Percentiles rank a stretch among this genome's conserved stretches.
phyloP scores from a whole-genome alignment of 2,797 vertebrate species.

The Molothrus aeneus region DNA sequence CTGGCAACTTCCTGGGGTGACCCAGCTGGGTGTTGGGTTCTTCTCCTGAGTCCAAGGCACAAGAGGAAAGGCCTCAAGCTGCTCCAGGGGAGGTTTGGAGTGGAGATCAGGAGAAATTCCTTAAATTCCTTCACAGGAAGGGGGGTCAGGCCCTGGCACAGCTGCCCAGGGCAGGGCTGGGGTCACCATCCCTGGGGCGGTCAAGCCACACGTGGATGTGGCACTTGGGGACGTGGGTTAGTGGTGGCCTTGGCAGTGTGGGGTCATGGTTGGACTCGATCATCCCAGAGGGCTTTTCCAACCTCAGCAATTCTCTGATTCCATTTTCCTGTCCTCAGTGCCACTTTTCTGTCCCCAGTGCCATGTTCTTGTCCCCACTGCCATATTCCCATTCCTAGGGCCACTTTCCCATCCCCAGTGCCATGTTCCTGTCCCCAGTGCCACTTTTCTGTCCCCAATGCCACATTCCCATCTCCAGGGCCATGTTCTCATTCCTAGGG shows the following conservation, averaged over 20 bases:
- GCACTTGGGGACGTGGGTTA: fast-evolving
- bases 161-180: background rate
- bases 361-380: too few species aligned
- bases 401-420: too few species aligned
- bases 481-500: too few species aligned
- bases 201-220: background rate
- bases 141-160: background rate
- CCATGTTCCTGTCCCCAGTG: too few species aligned
- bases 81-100: background rate
- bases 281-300: background rate
- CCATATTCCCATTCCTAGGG: too few species aligned
- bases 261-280: fast-evolving
- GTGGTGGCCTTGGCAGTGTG: background rate
- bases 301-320: background rate
- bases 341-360: too few species aligned
- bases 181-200: background rate
- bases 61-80: background rate
- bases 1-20: background rate
- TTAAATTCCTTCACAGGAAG: background rate
- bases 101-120: background rate
- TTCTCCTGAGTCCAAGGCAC: background rate
- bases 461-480: too few species aligned
- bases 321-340: background rate
- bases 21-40: background rate
- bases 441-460: too few species aligned